A percentile compares a stretch with the other conserved stretches of the same genome.
phyloP scores from a whole-genome alignment of 1,140 invertebrate species.

The Drosophila setifemur region DNA sequence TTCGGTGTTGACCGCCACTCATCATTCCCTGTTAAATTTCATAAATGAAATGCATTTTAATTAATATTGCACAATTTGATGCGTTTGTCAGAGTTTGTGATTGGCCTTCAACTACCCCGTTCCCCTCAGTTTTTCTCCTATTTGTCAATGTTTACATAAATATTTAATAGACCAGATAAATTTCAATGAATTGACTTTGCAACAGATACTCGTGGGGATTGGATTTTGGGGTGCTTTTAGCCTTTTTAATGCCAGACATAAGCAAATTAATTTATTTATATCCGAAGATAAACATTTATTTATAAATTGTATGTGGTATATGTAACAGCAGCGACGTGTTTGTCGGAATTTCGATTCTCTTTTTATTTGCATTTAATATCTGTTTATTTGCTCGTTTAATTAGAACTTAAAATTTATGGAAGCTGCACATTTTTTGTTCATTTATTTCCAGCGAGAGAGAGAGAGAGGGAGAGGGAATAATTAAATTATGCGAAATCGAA shows the following conservation, averaged over 20 bases:
- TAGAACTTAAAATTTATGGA: conserved; percentile 22
- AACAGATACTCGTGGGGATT: not conserved
- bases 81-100: conserved; percentile 31
- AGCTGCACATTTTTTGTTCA: not conserved
- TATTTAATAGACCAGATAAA: conserved; percentile 78
- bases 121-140: conserved; percentile 10
- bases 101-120: conserved; percentile 1
- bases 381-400: conserved; percentile 36
- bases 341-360: conserved; percentile 1
- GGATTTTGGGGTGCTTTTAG: conserved; percentile 7
- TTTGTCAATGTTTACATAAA: conserved; percentile 76
- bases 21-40: conserved; percentile 56
- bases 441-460: not conserved
- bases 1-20: not conserved
- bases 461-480: conserved; percentile 6
- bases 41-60: conserved; percentile 78
- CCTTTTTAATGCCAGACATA: conserved; percentile 63
- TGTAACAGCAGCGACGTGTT: not conserved
- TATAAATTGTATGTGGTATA: conserved; percentile 9
- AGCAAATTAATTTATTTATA: conserved; percentile 74
- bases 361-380: conserved; percentile 21
- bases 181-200: conserved; percentile 64
- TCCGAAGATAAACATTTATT: conserved; percentile 31
- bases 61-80: conserved; percentile 67
- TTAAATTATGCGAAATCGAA: conserved; percentile 27